Evolutionary conservation across 2,113 vertebrate genomes (phyloP).

Genomic region (Spea bombifrons): DNA sequence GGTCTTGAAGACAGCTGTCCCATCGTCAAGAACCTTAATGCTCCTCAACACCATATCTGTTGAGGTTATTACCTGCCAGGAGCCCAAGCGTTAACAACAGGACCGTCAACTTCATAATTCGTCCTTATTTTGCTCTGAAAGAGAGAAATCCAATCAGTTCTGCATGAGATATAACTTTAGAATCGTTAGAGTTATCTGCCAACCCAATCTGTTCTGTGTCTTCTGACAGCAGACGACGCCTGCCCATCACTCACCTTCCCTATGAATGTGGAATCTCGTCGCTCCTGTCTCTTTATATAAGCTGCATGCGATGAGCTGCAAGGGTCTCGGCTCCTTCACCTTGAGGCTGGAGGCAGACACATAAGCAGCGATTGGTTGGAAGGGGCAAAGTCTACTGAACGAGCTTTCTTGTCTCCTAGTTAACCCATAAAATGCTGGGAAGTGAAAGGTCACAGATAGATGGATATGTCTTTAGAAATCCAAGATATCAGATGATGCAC

Average conservation of each 20-base stretch:
- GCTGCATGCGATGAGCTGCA: constrained; percentile 17
- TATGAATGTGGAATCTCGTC: background rate
- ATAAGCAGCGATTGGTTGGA: constrained; percentile 34
- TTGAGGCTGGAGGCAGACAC: constrained; percentile 37
- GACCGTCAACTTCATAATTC: constrained; percentile 36
- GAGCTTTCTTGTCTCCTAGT: constrained; percentile 1
- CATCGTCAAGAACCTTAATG: too few relatives aligned
- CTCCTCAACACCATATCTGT: too few relatives aligned
- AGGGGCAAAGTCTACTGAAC: constrained; percentile 39
- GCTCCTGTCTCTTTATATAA: constrained; percentile 9
- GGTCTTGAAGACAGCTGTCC: too few relatives aligned
- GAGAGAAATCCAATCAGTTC: background rate
- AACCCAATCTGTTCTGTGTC: too few relatives aligned
- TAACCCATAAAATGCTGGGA: constrained; percentile 16
- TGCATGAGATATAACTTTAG: too few relatives aligned
- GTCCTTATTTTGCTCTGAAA: background rate
- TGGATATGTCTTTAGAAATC: background rate
- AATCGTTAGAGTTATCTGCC: too few relatives aligned
- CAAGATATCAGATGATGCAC: background rate
- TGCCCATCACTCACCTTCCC: constrained; percentile 10
- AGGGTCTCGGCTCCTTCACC: constrained; percentile 30
- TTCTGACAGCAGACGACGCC: background rate
- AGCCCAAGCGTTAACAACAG: constrained; percentile 28
- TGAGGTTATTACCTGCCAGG: constrained; percentile 39
- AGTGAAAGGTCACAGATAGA: constrained; percentile 12